Conservation (phyloP, 30 jellyfish, hydroid and myxozoan species). For the Hydractinia echinata region DNA sequence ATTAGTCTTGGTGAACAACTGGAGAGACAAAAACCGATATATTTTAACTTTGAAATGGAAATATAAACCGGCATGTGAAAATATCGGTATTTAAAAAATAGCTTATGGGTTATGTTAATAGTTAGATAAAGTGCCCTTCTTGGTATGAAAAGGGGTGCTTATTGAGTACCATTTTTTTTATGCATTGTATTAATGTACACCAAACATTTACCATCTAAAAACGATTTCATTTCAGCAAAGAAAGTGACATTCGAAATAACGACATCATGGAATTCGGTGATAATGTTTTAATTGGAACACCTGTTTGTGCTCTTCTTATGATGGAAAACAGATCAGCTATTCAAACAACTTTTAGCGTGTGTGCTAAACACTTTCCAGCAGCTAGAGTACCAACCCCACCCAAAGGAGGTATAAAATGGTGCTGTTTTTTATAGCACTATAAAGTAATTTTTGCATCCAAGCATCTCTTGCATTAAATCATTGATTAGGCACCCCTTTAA, state of each 20-base stretch:
- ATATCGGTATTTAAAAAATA: no score
- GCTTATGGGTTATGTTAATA: no score
- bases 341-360: conserved; percentile 37
- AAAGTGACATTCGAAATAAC: conserved; percentile 2
- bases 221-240: neutral
- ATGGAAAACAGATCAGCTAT: conserved; percentile 69
- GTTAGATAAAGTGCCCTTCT: no score
- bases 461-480: no score
- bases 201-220: neutral
- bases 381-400: conserved; percentile 72
- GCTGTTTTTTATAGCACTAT: no score
- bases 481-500: no score
- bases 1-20: no score
- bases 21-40: no score
- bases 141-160: neutral
- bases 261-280: conserved; percentile 58
- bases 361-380: conserved; percentile 43
- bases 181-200: neutral
- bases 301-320: conserved; percentile 44
- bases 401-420: conserved; percentile 2
- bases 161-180: neutral
- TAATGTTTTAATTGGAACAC: conserved; percentile 47
- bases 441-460: no score
- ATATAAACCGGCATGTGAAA: no score
- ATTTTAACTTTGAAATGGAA: no score